phyloP scores from a whole-genome alignment of 2,888 invertebrate species.

The Teleiodes luculella region DNA sequence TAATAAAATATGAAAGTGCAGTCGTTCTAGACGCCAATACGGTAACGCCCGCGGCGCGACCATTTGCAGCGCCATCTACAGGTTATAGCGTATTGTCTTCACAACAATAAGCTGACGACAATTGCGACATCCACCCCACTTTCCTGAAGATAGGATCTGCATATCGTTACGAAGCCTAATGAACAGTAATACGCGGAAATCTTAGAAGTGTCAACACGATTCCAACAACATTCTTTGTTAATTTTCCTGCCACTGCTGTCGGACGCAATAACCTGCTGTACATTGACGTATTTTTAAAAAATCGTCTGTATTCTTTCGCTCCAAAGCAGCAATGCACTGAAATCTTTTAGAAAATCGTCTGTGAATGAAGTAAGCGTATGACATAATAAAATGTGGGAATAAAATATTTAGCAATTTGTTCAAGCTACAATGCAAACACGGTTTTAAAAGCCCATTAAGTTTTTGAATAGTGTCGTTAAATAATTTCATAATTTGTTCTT shows the following conservation, averaged over 20 bases:
- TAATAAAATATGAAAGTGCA: constrained; percentile 26
- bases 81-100: constrained; percentile 43
- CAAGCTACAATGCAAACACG: background rate
- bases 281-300: too few species aligned
- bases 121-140: constrained; percentile 28
- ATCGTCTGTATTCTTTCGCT: too few species aligned
- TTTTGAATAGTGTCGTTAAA: background rate
- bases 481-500: background rate
- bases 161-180: constrained; percentile 9
- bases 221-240: background rate
- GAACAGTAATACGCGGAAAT: constrained; percentile 12
- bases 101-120: constrained; percentile 29
- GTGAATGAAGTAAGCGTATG: too few species aligned
- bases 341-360: too few species aligned
- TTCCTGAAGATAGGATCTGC: constrained; percentile 24
- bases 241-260: too few species aligned
- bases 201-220: background rate
- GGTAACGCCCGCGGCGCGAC: constrained; percentile 22
- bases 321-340: too few species aligned
- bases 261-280: too few species aligned
- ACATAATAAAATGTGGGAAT: background rate
- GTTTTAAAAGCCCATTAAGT: background rate
- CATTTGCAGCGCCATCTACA: constrained; percentile 28
- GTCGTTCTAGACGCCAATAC: constrained; percentile 17
- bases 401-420: background rate